phyloP scores from a whole-genome alignment of 2,113 vertebrate species.

The Ophiodon elongatus region DNA sequence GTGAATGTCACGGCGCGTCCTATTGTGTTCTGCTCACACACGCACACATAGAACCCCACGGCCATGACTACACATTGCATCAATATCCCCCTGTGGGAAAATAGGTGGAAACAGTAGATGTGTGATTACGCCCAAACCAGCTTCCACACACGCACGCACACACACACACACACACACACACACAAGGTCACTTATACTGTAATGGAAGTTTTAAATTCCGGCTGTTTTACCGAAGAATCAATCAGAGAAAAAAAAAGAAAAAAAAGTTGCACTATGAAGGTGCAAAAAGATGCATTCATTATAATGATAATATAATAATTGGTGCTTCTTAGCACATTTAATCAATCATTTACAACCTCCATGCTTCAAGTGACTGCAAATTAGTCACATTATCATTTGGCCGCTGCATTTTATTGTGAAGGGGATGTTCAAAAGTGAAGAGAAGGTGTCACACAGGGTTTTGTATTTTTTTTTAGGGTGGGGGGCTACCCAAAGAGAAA shows the following conservation, averaged over 20 bases:
- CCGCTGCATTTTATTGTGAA: background rate
- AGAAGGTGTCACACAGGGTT: background rate
- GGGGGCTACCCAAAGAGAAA: conserved; percentile 52
- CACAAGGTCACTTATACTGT: background rate
- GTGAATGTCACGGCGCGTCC: background rate
- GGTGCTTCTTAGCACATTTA: conserved; percentile 20
- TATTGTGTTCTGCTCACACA: background rate
- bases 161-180: background rate
- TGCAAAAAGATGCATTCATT: too few species aligned
- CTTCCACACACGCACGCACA: too few species aligned
- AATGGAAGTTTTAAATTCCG: background rate
- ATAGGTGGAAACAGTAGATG: background rate
- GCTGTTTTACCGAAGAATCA: background rate
- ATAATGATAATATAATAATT: too few species aligned
- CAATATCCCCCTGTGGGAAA: conserved; percentile 1
- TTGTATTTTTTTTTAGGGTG: background rate
- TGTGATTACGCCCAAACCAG: background rate
- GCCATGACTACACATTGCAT: background rate
- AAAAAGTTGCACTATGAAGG: background rate
- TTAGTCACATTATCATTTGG: conserved; percentile 8
- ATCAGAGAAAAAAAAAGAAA: background rate
- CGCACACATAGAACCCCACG: background rate
- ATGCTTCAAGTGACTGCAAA: conserved; percentile 13
- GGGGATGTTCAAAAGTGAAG: conserved; percentile 22
- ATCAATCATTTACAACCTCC: conserved; percentile 29